A percentile compares a stretch with the other conserved stretches of the same genome.
Evolutionary conservation across 2,113 vertebrate species (phyloP).

Genomic region (Ailuropoda melanoleuca): DNA sequence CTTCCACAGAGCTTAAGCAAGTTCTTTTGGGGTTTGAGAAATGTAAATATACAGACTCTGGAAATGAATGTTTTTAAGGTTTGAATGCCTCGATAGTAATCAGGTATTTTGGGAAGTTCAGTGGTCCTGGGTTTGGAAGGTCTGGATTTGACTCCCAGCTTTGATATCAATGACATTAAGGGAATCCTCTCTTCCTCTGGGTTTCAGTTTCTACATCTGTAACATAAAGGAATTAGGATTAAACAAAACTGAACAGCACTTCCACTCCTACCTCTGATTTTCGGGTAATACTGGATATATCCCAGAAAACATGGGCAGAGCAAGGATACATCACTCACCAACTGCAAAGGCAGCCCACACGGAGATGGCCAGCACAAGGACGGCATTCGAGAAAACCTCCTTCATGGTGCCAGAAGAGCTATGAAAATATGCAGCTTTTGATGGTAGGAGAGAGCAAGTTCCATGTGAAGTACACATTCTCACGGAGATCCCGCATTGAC

Average conservation of each 20-base stretch:
- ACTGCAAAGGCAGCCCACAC: background rate
- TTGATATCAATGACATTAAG: background rate
- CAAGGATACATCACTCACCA: conserved; percentile 33
- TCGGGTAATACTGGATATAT: background rate
- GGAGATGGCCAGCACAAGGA: background rate
- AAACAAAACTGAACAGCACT: background rate
- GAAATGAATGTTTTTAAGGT: background rate
- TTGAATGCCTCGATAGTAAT: background rate
- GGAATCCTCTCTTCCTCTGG: background rate
- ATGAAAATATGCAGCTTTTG: background rate
- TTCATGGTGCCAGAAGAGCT: conserved; percentile 36
- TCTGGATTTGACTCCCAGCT: background rate
- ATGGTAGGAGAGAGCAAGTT: background rate
- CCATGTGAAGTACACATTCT: background rate
- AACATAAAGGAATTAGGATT: background rate
- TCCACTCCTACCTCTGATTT: background rate
- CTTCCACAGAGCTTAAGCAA: background rate
- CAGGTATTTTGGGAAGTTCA: background rate
- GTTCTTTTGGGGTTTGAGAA: background rate
- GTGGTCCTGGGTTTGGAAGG: background rate
- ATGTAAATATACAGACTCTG: background rate
- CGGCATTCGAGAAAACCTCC: background rate
- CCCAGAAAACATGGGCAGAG: background rate
- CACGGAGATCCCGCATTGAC: background rate
- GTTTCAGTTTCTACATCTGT: background rate